phyloP scores from a whole-genome alignment of 2,888 invertebrate genomes.

The Pinctada fucata region DNA sequence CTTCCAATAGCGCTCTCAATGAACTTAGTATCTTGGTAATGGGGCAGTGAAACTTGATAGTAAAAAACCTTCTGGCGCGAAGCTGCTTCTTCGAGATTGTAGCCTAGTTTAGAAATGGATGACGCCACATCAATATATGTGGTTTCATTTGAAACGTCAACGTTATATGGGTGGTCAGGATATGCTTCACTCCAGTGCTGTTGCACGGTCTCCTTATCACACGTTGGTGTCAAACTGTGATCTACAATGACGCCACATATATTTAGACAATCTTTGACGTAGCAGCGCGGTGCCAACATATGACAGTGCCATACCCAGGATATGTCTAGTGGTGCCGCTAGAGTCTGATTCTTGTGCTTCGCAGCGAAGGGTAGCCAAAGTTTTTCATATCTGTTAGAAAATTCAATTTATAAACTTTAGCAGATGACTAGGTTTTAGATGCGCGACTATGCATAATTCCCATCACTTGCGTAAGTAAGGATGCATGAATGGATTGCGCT shows the following conservation, averaged over 20 bases:
- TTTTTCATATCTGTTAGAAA: slow-evolving; percentile 76
- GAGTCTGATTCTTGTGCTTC: slow-evolving; percentile 58
- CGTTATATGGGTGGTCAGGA: slow-evolving; percentile 59
- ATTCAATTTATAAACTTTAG: too few relatives aligned
- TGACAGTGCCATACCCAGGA: slow-evolving; percentile 79
- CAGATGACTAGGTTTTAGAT: too few relatives aligned
- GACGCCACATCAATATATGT: slow-evolving; percentile 19
- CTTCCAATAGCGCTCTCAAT: slow-evolving; percentile 73
- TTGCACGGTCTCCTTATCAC: slow-evolving; percentile 23
- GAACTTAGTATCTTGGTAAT: slow-evolving; percentile 77
- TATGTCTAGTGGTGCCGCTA: slow-evolving; percentile 78
- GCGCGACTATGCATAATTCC: too few relatives aligned
- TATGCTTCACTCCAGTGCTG: slow-evolving; percentile 62
- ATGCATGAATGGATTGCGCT: too few relatives aligned
- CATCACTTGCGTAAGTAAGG: too few relatives aligned
- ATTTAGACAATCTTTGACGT: slow-evolving; percentile 65
- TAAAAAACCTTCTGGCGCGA: slow-evolving; percentile 77
- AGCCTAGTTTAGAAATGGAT: slow-evolving; percentile 58
- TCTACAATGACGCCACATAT: slow-evolving; percentile 71
- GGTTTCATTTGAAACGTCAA: slow-evolving; percentile 37
- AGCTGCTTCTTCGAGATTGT: slow-evolving; percentile 76
- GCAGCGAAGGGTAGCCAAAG: slow-evolving; percentile 78
- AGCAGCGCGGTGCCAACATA: slow-evolving; percentile 72
- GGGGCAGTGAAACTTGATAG: slow-evolving; percentile 78
- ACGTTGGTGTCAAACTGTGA: slow-evolving; percentile 56